phyloP scores from a whole-genome alignment of 1,140 invertebrate species.

The Steinernema khuongi region DNA sequence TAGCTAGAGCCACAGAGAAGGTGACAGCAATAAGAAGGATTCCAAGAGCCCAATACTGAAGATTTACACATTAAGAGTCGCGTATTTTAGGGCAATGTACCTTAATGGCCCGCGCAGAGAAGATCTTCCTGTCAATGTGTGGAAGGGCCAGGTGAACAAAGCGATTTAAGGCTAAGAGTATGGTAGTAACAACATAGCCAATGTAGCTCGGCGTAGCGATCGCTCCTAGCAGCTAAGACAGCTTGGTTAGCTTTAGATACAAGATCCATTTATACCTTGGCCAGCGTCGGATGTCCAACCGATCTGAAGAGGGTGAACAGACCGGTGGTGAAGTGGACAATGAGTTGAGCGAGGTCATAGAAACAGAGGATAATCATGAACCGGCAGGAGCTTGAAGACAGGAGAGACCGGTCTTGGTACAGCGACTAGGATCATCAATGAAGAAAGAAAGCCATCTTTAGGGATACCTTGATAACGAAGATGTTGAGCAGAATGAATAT shows the following conservation, averaged over 20 bases:
- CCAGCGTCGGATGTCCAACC: background rate
- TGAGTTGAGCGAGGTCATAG: background rate
- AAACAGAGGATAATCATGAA: background rate
- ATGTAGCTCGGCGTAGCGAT: slow-evolving; percentile 6
- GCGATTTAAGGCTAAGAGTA: background rate
- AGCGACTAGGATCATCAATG: background rate
- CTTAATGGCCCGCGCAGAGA: background rate
- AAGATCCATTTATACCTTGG: background rate
- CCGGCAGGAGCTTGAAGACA: background rate
- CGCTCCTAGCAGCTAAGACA: background rate
- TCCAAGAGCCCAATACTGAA: background rate
- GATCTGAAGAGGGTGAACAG: background rate
- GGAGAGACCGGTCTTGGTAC: background rate
- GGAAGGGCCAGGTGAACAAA: background rate
- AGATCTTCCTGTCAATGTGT: background rate
- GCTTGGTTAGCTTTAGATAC: background rate
- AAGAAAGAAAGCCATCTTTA: background rate
- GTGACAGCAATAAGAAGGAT: background rate
- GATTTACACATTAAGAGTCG: background rate
- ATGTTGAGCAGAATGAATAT: background rate
- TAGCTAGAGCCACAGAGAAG: background rate
- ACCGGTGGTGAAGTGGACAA: background rate
- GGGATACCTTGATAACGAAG: background rate
- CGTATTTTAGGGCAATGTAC: background rate
- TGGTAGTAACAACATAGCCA: background rate